These are phyloP conservation scores for Sarcophilus harrisii DNA, from an alignment of 2,797 vertebrate genomes.

Conservation along the genomic window DNA sequence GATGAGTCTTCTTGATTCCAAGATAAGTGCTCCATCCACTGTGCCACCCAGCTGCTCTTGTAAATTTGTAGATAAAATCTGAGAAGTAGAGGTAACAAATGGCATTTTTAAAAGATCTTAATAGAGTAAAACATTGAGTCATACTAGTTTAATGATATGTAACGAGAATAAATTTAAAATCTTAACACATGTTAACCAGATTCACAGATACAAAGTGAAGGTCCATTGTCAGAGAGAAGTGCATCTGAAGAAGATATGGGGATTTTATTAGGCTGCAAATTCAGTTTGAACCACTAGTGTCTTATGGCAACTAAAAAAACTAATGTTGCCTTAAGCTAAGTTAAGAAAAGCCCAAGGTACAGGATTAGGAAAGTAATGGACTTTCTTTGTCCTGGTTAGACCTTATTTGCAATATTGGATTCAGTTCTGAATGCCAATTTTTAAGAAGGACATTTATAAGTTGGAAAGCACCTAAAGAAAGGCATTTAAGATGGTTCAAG, in stretches of 20 bases:
- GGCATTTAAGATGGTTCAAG: too few relatives aligned
- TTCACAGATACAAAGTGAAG: not conserved
- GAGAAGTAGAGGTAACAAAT: not conserved
- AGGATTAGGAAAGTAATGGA: too few relatives aligned
- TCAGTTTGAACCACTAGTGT: not conserved
- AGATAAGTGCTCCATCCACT: not conserved
- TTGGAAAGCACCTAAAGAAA: too few relatives aligned
- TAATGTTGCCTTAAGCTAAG: not conserved
- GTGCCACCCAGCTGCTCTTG: not conserved
- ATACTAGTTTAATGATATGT: not conserved
- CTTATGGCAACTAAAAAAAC: not conserved
- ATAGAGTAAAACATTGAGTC: not conserved
- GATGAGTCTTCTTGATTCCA: not conserved
- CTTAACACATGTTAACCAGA: not conserved
- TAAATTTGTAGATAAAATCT: not conserved
- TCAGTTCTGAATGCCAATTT: too few relatives aligned
- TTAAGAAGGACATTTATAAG: too few relatives aligned
- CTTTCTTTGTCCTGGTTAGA: too few relatives aligned
- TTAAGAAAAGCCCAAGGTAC: too few relatives aligned
- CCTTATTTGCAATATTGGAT: too few relatives aligned
- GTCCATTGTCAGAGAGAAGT: not conserved
- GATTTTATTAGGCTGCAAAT: not conserved
- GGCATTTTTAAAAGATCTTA: not conserved
- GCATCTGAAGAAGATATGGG: not conserved
- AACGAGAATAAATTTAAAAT: not conserved